Conservation (phyloP, 2,888 invertebrate species). For the Rhorus exstirpatorius region DNA sequence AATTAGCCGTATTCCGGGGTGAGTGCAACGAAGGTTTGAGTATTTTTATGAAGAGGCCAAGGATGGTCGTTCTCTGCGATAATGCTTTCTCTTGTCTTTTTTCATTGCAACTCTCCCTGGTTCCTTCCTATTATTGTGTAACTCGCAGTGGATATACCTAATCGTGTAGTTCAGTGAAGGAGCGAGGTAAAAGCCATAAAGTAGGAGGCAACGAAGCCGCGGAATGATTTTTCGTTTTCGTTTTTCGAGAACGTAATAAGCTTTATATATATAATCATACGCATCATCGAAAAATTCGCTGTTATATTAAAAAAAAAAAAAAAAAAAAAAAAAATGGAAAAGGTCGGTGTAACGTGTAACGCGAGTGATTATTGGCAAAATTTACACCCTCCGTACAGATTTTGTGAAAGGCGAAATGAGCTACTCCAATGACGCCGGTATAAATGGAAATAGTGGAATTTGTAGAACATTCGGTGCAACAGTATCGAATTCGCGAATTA, state of each 20-base stretch:
- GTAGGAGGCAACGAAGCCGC: not conserved
- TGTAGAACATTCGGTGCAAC: too few relatives aligned
- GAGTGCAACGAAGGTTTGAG: too few relatives aligned
- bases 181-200: slow-evolving; percentile 2
- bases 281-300: not conserved
- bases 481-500: too few relatives aligned
- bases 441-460: too few relatives aligned
- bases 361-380: too few relatives aligned
- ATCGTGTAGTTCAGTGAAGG: not conserved
- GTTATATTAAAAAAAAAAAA: not conserved
- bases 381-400: too few relatives aligned
- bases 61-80: not conserved
- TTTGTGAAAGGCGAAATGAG: too few relatives aligned
- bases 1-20: too few relatives aligned
- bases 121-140: not conserved
- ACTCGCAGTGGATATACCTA: not conserved
- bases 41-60: slow-evolving; percentile 6
- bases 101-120: too few relatives aligned
- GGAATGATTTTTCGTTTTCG: slow-evolving; percentile 12
- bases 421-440: too few relatives aligned
- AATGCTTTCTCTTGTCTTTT: not conserved
- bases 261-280: not conserved
- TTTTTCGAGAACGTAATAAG: not conserved
- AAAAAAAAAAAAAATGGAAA: too few relatives aligned
- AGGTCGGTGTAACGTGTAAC: too few relatives aligned